Evolutionary conservation across 2,113 vertebrate species (phyloP), one percentile per base, ranked within the genome.

Genomic region (Riparia riparia): DNA sequence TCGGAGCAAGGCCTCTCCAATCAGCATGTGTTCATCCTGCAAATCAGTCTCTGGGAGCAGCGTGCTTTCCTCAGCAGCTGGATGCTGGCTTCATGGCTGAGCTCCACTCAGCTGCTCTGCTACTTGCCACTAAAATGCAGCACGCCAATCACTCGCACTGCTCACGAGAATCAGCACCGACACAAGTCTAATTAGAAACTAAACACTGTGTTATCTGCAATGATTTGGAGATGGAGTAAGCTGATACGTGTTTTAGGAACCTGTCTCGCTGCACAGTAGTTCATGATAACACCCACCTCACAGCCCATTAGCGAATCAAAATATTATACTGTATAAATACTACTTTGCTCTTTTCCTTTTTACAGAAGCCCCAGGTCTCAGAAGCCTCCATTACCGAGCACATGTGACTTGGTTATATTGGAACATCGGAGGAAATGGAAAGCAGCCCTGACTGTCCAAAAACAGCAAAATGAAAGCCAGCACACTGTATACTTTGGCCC

Each of bases 271-370:
- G 74, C 87, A 93, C 93, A 83, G 95, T 82, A 97, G 89, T 88
- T 95, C 78, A 87, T 47, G 91, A 80, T 94, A 97, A 95, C 82
- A 94, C 63, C 82, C 92, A 96, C 85, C 95, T 94, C 85, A 80
- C 91, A 88, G 90, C 58, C 86, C 85, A 93, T 92, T 96, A 96
- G 71, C 24, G 1, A 97, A 96, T 96, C 87, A 96, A 95, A 97
- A 93, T 90, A 95, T 93, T 94, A 95, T 29, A 77, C 84, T 92
- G 90, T 66, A 88, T 90, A 97, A 96, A 96, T 90, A 94, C 39
- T 91, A 73, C 86, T 94, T 84, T 93, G 78, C 95, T 96, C 81
- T 82, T 96, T 94, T 77, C 87, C 73, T 70, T 95, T 84, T 91
- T 44, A 89, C 71, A 96, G 94, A 94, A 97, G 91, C 71, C 82